Conservation (phyloP, 2,113 vertebrate genomes). For the Rhynchomys soricoides region DNA sequence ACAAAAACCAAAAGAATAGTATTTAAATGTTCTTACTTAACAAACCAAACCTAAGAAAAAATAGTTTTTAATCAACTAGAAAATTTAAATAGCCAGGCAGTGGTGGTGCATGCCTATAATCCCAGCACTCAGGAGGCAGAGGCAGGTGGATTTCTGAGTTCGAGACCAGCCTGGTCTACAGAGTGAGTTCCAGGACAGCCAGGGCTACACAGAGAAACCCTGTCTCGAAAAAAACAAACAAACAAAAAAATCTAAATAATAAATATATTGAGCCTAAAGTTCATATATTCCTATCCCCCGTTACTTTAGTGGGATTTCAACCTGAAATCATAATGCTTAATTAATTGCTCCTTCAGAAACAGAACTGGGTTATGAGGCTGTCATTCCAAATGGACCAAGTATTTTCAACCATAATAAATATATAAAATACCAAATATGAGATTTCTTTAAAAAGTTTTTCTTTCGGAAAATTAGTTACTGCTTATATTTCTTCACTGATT, state of each 20-base stretch:
- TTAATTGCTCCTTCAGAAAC: slow-evolving; percentile 20
- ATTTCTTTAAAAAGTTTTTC: not conserved
- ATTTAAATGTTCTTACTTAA: slow-evolving; percentile 63
- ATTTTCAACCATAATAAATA: not conserved
- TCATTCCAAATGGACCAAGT: slow-evolving; percentile 10
- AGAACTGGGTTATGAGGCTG: not conserved
- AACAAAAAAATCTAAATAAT: slow-evolving; percentile 68
- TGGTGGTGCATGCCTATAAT: no score
- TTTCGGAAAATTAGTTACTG: not conserved
- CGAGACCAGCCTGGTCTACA: no score
- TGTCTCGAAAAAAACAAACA: no score
- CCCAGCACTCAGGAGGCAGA: no score
- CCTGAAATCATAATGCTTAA: slow-evolving; percentile 19
- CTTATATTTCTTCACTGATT: not conserved
- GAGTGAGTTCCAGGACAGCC: no score
- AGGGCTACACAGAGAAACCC: no score
- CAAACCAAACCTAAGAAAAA: slow-evolving; percentile 57
- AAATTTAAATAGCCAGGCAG: no score
- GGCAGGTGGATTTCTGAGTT: no score
- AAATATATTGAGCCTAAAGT: slow-evolving; percentile 54
- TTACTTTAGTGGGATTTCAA: slow-evolving; percentile 50
- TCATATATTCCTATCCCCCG: not conserved
- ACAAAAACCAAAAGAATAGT: slow-evolving; percentile 38
- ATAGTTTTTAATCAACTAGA: slow-evolving; percentile 56
- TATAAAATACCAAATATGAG: not conserved